A percentile compares a stretch with the other conserved stretches of the same genome.
Conservation (phyloP, 2,888 invertebrate species). For the Penaeus monodon region DNA sequence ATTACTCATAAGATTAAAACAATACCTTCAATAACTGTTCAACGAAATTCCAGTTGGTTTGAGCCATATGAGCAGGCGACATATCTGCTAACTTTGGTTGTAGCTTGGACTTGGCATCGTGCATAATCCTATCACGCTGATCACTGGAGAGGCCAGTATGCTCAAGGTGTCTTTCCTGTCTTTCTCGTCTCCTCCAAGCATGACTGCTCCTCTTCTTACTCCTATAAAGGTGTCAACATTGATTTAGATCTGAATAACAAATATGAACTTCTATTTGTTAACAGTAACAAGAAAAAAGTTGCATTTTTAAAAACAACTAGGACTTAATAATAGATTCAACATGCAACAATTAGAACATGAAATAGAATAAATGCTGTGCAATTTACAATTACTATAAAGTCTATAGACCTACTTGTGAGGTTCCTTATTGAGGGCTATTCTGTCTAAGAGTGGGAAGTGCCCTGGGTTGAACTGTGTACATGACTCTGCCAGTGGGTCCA, state of each 20-base stretch:
- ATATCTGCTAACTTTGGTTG: slow-evolving; percentile 68
- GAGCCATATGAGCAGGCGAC: slow-evolving; percentile 88
- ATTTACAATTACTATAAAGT: not conserved
- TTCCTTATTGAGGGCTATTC: slow-evolving; percentile 71
- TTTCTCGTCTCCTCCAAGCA: slow-evolving; percentile 60
- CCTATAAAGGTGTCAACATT: slow-evolving; percentile 18
- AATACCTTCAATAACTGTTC: slow-evolving; percentile 93
- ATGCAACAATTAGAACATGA: too few relatives aligned
- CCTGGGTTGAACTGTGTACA: slow-evolving; percentile 68
- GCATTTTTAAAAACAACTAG: too few relatives aligned
- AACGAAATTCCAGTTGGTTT: slow-evolving; percentile 98
- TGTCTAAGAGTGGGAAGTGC: slow-evolving; percentile 88
- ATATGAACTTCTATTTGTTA: too few relatives aligned
- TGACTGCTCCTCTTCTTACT: slow-evolving; percentile 61
- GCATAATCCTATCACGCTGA: slow-evolving; percentile 62
- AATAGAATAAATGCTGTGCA: too few relatives aligned
- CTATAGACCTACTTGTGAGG: slow-evolving; percentile 65
- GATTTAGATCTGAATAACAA: too few relatives aligned
- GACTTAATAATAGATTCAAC: too few relatives aligned
- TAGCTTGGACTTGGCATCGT: slow-evolving; percentile 56
- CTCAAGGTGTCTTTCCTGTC: slow-evolving; percentile 63
- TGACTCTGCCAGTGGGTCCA: slow-evolving; percentile 72
- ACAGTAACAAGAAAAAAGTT: too few relatives aligned
- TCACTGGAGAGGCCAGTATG: slow-evolving; percentile 61
- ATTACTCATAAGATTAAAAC: not conserved